Evolutionary conservation across 2,797 vertebrate species (phyloP).

Genomic region (Sebastes vulpes): DNA sequence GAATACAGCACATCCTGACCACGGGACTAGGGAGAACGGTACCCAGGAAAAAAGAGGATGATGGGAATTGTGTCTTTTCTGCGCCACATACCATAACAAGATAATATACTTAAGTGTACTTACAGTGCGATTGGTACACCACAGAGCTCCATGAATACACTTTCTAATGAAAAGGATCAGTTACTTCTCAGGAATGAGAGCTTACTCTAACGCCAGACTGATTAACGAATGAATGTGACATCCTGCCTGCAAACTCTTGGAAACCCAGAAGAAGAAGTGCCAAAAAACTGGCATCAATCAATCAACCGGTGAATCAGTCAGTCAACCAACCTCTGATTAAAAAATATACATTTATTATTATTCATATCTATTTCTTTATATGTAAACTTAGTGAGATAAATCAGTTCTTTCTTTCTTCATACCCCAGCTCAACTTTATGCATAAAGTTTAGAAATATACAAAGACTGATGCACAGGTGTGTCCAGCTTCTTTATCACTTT

Average conservation of each 20-base stretch:
- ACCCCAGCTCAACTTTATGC: neutral
- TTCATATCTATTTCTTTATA: neutral
- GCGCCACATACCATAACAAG: constrained; percentile 22
- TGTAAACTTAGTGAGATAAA: neutral
- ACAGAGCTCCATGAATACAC: neutral
- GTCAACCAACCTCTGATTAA: neutral
- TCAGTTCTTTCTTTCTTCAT: neutral
- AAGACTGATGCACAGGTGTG: neutral
- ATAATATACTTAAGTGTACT: constrained; percentile 15
- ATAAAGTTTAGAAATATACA: neutral
- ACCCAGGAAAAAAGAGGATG: constrained; percentile 11
- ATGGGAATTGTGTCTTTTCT: constrained; percentile 23
- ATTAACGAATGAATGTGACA: neutral
- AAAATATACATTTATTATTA: too few relatives aligned
- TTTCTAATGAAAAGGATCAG: constrained; percentile 17
- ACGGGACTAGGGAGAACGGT: constrained; percentile 7
- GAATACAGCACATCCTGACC: constrained; percentile 21
- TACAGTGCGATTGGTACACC: neutral
- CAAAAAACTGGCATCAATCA: neutral
- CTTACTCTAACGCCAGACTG: neutral
- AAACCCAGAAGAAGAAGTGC: neutral
- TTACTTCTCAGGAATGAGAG: constrained; percentile 22
- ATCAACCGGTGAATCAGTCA: too few relatives aligned
- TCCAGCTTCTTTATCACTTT: neutral
- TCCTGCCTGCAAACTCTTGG: neutral